Evolutionary conservation across 1,140 invertebrate genomes (phyloP).

Genomic region (Teleopsis dalmanni): DNA sequence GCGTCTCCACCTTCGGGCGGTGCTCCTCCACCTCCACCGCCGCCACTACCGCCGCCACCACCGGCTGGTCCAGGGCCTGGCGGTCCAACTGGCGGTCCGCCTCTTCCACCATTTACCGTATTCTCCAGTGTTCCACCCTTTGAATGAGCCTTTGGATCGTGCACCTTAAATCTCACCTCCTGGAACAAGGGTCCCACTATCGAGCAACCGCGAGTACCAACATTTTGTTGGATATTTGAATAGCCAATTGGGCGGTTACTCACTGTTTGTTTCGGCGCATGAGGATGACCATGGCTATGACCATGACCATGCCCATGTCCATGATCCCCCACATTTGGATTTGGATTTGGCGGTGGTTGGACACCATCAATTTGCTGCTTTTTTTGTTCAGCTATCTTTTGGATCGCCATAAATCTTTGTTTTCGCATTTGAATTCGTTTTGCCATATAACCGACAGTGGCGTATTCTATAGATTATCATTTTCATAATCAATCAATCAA

Average conservation of each 20-base stretch:
- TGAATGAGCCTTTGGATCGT: constrained; percentile 85
- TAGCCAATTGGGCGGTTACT: constrained; percentile 46
- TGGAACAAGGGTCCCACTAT: constrained; percentile 73
- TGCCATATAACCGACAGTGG: constrained; percentile 90
- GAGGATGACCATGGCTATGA: constrained; percentile 45
- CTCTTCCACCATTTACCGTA: constrained; percentile 72
- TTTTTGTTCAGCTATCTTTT: constrained; percentile 85
- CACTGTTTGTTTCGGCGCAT: constrained; percentile 45
- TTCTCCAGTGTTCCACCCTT: constrained; percentile 85
- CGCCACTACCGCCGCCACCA: constrained; percentile 33
- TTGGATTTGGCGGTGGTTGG: constrained; percentile 49
- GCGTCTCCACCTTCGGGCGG: constrained; percentile 56
- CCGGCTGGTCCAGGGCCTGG: constrained; percentile 35
- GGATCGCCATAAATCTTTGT: constrained; percentile 75
- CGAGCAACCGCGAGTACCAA: constrained; percentile 50
- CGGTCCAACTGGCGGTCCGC: constrained; percentile 55
- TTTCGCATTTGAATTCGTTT: constrained; percentile 93
- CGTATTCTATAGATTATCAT: constrained; percentile 66
- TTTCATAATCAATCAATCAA: too few species aligned
- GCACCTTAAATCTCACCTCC: constrained; percentile 90
- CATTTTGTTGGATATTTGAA: constrained; percentile 45
- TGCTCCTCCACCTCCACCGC: constrained; percentile 51
- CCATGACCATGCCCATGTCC: constrained; percentile 45
- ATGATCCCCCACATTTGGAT: constrained; percentile 45
- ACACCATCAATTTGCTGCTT: constrained; percentile 66